Percentiles rank a stretch among this genome's conserved stretches.
Evolutionary conservation across 2,113 vertebrate species (phyloP).

Genomic region (Alaudala cheleensis): DNA sequence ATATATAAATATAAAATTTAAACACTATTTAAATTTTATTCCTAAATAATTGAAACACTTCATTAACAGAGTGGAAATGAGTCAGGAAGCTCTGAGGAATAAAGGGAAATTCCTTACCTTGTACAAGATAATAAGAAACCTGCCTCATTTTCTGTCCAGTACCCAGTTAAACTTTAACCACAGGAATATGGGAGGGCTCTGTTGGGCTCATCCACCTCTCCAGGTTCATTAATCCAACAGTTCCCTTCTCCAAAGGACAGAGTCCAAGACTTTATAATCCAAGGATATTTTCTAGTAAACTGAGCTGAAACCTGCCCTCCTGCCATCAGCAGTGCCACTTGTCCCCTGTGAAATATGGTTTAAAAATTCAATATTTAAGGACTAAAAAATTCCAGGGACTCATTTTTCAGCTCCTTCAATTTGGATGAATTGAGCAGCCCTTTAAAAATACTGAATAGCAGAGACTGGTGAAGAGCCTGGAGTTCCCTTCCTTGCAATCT

Average conservation of each 20-base stretch:
- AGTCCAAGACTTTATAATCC: neutral
- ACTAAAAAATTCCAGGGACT: no score
- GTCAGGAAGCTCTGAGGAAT: neutral
- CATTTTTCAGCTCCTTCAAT: neutral
- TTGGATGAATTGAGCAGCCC: neutral
- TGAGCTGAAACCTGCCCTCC: neutral
- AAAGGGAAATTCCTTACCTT: neutral
- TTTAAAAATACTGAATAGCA: neutral
- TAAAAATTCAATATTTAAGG: neutral
- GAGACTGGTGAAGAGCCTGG: neutral
- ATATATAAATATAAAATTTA: accelerated
- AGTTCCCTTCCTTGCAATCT: neutral
- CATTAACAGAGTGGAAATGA: neutral
- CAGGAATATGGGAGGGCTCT: accelerated
- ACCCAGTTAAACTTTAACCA: conserved; percentile 13
- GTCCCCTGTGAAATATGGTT: accelerated
- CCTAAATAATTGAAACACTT: neutral
- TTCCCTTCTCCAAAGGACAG: neutral
- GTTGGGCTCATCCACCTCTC: neutral
- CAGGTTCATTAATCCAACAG: neutral
- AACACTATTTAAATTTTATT: neutral
- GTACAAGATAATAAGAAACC: neutral
- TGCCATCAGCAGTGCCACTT: neutral
- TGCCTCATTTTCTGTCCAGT: neutral
- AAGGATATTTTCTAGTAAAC: neutral